Evolutionary conservation across 2,888 invertebrate genomes (phyloP).

Genomic region (Drosophila macrospina): DNA sequence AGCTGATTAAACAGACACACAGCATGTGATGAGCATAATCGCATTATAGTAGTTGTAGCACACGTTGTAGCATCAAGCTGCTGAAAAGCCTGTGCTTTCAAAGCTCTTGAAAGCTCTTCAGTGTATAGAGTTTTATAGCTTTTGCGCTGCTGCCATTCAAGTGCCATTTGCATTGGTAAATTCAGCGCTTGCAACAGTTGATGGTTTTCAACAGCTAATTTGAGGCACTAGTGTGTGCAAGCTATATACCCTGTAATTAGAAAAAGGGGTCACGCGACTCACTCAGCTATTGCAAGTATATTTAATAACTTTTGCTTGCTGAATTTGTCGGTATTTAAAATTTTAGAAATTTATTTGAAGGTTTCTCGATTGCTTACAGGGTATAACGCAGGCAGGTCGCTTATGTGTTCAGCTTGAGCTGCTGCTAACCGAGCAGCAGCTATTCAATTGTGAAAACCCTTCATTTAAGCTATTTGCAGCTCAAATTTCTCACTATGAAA

Average conservation of each 20-base stretch:
- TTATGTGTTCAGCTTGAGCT: not conserved
- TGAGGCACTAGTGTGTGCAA: not conserved
- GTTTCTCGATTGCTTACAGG: not conserved
- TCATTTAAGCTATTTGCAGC: slow-evolving; percentile 6
- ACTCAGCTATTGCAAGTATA: not conserved
- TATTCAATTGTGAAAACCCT: slow-evolving; percentile 17
- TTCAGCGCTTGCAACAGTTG: not conserved
- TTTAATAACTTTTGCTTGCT: no score
- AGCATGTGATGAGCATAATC: not conserved
- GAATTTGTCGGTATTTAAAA: no score
- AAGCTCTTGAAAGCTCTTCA: not conserved
- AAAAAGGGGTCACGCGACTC: not conserved
- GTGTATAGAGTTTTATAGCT: not conserved
- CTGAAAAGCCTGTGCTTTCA: not conserved
- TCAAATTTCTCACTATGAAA: slow-evolving; percentile 7
- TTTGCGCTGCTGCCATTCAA: not conserved
- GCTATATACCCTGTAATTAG: not conserved
- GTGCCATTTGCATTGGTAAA: not conserved
- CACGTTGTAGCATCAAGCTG: no score
- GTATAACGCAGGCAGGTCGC: not conserved
- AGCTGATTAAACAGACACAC: not conserved
- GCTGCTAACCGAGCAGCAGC: not conserved
- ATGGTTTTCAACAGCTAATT: not conserved
- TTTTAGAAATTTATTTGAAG: no score
- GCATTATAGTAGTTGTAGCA: no score